A percentile compares a stretch with the other conserved stretches of the same genome.
phyloP scores from a whole-genome alignment of 2,888 invertebrate genomes.

The Xestia sexstrigata region DNA sequence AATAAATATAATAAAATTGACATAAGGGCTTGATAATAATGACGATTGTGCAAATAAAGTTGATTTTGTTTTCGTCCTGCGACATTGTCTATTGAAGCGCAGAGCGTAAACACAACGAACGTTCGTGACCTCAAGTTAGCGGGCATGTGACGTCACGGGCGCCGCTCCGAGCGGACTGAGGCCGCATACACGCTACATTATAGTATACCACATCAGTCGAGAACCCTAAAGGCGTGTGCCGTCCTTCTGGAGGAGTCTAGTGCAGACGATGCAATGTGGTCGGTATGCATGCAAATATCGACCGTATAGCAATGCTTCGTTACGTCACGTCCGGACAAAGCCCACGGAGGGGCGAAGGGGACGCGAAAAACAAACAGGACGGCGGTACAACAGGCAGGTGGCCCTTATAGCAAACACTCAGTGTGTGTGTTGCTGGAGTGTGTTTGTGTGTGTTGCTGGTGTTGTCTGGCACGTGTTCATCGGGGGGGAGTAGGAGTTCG shows the following conservation, averaged over 20 bases:
- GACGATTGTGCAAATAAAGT: background rate
- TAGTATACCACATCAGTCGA: conserved; percentile 30
- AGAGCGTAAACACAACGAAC: conserved; percentile 7
- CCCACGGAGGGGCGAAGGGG: conserved; percentile 36
- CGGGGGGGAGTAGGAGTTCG: background rate
- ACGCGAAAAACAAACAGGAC: conserved; percentile 26
- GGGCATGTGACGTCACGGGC: background rate
- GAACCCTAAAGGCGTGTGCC: conserved; percentile 29
- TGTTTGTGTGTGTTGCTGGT: background rate
- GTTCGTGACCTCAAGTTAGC: background rate
- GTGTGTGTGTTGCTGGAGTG: background rate
- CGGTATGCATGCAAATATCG: conserved; percentile 48
- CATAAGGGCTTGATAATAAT: background rate
- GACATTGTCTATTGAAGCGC: conserved; percentile 13
- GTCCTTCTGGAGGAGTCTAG: conserved; percentile 22
- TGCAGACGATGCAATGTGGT: conserved; percentile 22
- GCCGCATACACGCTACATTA: conserved; percentile 49
- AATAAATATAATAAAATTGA: background rate
- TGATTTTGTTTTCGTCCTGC: background rate
- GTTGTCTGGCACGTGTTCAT: background rate
- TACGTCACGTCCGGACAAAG: background rate
- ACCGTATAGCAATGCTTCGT: conserved; percentile 4
- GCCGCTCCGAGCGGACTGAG: conserved; percentile 52
- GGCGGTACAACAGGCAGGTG: conserved; percentile 3
- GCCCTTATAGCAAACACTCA: conserved; percentile 27